These are phyloP conservation scores for Cephalotes varians DNA, from an alignment of 2,888 invertebrate species.

Conservation along the genomic window DNA sequence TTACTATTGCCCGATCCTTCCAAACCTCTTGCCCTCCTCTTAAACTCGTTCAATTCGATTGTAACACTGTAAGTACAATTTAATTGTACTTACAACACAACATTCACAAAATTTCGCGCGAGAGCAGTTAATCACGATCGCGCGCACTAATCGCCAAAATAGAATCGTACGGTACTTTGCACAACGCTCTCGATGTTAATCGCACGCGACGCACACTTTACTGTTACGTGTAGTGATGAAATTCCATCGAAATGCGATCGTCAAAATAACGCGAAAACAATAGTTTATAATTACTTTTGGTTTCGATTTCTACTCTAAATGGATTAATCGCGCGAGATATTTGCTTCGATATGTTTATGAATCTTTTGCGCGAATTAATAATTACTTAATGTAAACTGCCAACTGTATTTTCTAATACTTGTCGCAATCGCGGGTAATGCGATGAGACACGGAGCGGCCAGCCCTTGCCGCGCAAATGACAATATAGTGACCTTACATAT, in stretches of 20 bases:
- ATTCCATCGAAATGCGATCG: not conserved
- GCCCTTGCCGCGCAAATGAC: not conserved
- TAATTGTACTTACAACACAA: not conserved
- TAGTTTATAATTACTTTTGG: not conserved
- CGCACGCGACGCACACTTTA: not conserved
- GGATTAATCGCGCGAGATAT: not conserved
- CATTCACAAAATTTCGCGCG: not conserved
- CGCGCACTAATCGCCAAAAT: not conserved
- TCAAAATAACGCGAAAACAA: not conserved
- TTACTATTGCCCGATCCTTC: not conserved
- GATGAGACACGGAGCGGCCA: not conserved
- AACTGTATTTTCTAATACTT: slow-evolving; percentile 8
- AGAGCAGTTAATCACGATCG: not conserved
- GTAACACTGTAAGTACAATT: no score
- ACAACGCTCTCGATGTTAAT: not conserved
- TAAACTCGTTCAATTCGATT: not conserved
- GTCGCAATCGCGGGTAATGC: not conserved
- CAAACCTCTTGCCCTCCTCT: not conserved
- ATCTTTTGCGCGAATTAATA: not conserved
- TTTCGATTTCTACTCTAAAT: not conserved
- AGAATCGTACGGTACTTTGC: not conserved
- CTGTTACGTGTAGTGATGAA: not conserved
- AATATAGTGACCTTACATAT: slow-evolving; percentile 3
- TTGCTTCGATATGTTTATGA: not conserved
- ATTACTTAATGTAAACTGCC: not conserved